Conservation (phyloP, 2,888 invertebrate species). For the Octodonta nipae region DNA sequence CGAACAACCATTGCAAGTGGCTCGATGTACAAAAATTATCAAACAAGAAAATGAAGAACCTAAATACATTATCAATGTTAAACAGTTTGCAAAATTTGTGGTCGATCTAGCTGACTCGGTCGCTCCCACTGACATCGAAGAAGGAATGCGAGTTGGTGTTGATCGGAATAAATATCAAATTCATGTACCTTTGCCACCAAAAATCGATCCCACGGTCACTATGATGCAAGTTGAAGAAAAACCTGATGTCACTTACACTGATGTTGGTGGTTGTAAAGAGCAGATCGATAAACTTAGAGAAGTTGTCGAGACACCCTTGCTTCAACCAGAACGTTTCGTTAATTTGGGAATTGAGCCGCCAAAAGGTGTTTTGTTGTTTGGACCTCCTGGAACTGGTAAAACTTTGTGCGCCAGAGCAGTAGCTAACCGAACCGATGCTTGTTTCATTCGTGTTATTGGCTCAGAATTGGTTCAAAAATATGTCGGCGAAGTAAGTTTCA, state of each 20-base stretch:
- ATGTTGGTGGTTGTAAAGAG: constrained; percentile 98
- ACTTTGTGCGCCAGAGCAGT: constrained; percentile 97
- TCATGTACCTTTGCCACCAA: constrained; percentile 96
- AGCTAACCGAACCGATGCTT: constrained; percentile 97
- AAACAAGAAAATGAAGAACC: constrained; percentile 94
- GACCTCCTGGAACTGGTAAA: constrained; percentile 97
- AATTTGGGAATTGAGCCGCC: constrained; percentile 98
- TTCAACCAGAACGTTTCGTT: constrained; percentile 98
- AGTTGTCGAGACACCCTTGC: constrained; percentile 94
- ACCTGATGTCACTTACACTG: constrained; percentile 98
- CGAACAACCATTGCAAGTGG: constrained; percentile 93
- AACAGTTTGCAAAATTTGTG: constrained; percentile 99
- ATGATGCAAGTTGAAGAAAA: constrained; percentile 99
- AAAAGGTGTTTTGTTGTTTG: constrained; percentile 92
- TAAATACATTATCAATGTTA: constrained; percentile 98
- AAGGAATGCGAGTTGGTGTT: constrained; percentile 92
- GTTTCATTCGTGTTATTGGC: constrained; percentile 97
- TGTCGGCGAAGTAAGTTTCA: constrained; percentile 93
- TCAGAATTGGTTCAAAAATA: constrained; percentile 86
- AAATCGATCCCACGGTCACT: constrained; percentile 98
- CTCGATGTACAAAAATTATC: constrained; percentile 97
- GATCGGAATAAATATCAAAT: constrained; percentile 99
- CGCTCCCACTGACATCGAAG: constrained; percentile 97
- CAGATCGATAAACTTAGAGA: constrained; percentile 97
- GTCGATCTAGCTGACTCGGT: constrained; percentile 96